Evolutionary conservation across 2,888 invertebrate species (phyloP), one percentile per base, ranked within the genome.

Genomic region (Catocala fraxini): DNA sequence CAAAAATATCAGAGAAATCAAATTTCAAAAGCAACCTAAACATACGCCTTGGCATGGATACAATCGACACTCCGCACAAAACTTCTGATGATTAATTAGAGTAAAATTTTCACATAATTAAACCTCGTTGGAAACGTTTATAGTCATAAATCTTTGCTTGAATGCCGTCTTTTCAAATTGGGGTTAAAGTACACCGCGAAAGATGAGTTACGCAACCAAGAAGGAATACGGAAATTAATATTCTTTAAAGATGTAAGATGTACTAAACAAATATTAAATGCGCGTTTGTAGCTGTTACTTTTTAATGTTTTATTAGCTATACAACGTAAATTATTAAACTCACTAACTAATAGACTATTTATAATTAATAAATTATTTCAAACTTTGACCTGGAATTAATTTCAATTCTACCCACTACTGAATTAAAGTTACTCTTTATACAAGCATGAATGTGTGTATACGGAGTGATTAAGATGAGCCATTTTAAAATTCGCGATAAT

Each of bases 141-240:
- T 77, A 76, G 75, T 73, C 73, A 80, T 84, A 84, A 84, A 83
- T 85, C 81, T 82, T 80, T 65, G 52, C 71, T 68, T 79, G 79
- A 83, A 82, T 80, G 68, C 74, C 72, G 72, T 72, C 76, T 76
- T 73, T 57, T 61, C 65, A 70, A 77, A 78, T 78, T 79, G 77
- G 78, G 80, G 80, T 80, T 77, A 77, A 81, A 81, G 72, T 74
- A 70, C 64, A 71, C 66, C 65, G 75, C 77, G 77, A 76, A 78
- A 78, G 77, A 77, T 76, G 73, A 77, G 77, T 80, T 80, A 72
- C 75, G 79, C 61, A 80, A 77, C 73, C 73, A 73, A 74, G 68
- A 77, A 39, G 72, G 74, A 73, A 77, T 73, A 75, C 70, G 73
- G 68, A 70, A 76, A 78, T 74, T 79, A 75, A 73, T 71, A 65